Base-by-base conservation (phyloP, 1,140 invertebrate species). In the Papilio aristodemus region DNA sequence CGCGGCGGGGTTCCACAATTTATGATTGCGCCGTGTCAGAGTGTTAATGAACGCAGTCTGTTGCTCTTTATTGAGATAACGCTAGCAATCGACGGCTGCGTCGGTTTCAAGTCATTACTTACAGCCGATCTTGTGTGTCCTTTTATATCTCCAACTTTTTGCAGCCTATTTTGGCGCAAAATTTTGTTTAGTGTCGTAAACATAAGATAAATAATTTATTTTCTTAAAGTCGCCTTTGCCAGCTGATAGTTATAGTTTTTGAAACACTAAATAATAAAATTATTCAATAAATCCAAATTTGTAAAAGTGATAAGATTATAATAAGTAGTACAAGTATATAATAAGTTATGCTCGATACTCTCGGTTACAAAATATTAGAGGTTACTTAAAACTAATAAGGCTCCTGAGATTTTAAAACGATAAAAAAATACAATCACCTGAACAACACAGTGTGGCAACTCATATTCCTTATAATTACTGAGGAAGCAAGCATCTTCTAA, bases 41-140 rank as follows among this genome's bases (percentile, higher is more conserved):
- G 89, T 87, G 85, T 84, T 91, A 91, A 91, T 89, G 89, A 89
- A 87, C 81, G 83, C 85, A 85, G 86, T 86, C 85, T 85, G 86
- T 85, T 90, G 85, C 79, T 86, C 89, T 91, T 89, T 91, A 91
- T 91, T 91, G 88, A 91, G 87, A 89, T 89, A 88, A 88, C 81
- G 83, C 83, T 79, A 70, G 85, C 88, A 88, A 86, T 90, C 87
- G 86, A 88, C 87, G 83, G 78, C 76, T 64, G 74, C 69, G 73
- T 73, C 74, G 75, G 69, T 74, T 79, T 80, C 78, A 71, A 74
- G 73, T 78, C 89, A 87, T 91, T 86, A 91, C 83, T 91, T 88
- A 91, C 79, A 77, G 73, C 78, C 71, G 82, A 84, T 84, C 79
- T 87, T 80, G 87, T 84, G 82, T 90, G 86, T 87, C 84, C 78